phyloP scores from a whole-genome alignment of 2,888 invertebrate genomes.

The Meliscaeva auricollis region DNA sequence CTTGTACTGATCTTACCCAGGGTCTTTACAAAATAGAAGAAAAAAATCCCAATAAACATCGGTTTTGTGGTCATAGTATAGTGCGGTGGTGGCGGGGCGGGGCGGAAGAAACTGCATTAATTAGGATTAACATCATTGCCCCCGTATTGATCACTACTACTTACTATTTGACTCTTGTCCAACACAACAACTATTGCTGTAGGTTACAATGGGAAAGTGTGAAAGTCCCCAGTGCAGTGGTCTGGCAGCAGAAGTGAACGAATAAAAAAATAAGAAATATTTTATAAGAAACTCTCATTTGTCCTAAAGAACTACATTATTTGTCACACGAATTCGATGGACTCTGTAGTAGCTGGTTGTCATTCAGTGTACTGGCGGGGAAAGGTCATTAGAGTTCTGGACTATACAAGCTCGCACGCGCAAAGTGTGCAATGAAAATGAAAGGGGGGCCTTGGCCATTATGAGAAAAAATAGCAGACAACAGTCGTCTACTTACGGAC shows the following conservation, averaged over 20 bases:
- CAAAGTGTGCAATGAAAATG: conserved; percentile 60
- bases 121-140: conserved; percentile 64
- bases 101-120: conserved; percentile 58
- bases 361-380: conserved; percentile 30
- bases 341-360: no score
- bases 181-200: background rate
- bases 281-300: conserved; percentile 45
- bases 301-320: conserved; percentile 67
- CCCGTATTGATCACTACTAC: conserved; percentile 48
- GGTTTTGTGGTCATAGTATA: no score
- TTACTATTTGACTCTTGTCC: conserved; percentile 10
- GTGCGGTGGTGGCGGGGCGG: conserved; percentile 43
- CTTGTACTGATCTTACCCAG: background rate
- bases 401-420: conserved; percentile 9
- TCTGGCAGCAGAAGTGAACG: background rate
- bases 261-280: conserved; percentile 8
- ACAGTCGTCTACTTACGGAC: background rate
- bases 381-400: conserved; percentile 58
- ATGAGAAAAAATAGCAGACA: background rate
- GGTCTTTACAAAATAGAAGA: conserved; percentile 11
- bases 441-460: conserved; percentile 48
- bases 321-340: conserved; percentile 20
- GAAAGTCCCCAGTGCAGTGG: conserved; percentile 64
- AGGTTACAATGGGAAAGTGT: conserved; percentile 65
- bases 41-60: conserved; percentile 44